Percentiles rank a stretch among this genome's conserved stretches.
Evolutionary conservation across 2,888 invertebrate species (phyloP).

Genomic region (Nezara viridula): DNA sequence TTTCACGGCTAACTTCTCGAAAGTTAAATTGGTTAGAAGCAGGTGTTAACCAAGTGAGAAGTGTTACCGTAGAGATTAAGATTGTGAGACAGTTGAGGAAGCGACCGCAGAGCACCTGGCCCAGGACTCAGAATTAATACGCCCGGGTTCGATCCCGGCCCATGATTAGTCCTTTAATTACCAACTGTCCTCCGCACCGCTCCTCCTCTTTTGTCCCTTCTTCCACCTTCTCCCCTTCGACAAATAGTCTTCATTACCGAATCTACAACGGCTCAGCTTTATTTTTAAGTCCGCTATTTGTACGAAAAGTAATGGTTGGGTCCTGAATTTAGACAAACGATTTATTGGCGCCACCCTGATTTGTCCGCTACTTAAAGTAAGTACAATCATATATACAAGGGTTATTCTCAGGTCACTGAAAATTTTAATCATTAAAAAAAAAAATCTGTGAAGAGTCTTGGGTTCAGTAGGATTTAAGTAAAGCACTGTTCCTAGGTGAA

Average conservation of each 20-base stretch:
- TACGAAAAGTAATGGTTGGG: neutral
- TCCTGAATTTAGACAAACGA: neutral
- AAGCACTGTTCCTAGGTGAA: no score
- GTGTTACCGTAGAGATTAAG: slow-evolving; percentile 46
- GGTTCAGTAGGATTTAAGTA: no score
- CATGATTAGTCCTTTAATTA: slow-evolving; percentile 44
- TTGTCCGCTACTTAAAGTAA: neutral
- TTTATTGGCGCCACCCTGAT: neutral
- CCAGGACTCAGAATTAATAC: slow-evolving; percentile 35
- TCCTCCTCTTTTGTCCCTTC: slow-evolving; percentile 31
- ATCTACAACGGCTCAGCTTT: neutral
- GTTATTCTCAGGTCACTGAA: no score
- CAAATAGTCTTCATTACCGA: slow-evolving; percentile 2
- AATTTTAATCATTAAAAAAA: no score
- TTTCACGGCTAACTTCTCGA: slow-evolving; percentile 23
- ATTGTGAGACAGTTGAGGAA: slow-evolving; percentile 43
- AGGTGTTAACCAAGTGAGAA: slow-evolving; percentile 50
- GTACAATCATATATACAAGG: no score
- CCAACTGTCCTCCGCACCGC: slow-evolving; percentile 2
- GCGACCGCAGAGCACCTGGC: slow-evolving; percentile 32
- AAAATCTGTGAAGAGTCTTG: no score
- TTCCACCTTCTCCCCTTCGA: neutral
- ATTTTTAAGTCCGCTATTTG: neutral
- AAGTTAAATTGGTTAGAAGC: slow-evolving; percentile 49
- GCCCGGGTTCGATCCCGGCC: slow-evolving; percentile 18